phyloP scores from a whole-genome alignment of 2,113 vertebrate genomes.

The Xenotilapia caudafasciata region DNA sequence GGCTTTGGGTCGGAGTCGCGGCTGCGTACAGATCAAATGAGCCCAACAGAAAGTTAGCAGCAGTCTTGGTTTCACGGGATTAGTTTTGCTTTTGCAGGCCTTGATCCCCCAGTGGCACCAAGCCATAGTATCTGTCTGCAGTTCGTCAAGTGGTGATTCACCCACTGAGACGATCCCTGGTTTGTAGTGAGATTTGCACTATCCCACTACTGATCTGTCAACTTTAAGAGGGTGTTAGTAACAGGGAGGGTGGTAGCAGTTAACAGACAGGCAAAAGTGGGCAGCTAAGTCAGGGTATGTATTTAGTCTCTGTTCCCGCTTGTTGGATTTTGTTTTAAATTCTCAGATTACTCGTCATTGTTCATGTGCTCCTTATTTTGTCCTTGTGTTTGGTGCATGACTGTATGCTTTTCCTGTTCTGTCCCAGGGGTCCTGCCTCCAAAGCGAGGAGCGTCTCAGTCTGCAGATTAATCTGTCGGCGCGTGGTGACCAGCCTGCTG shows the following conservation, averaged over 20 bases:
- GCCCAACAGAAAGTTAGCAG: conserved; percentile 2
- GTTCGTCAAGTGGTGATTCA: conserved; percentile 21
- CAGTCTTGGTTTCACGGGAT: not conserved
- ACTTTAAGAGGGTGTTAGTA: conserved; percentile 8
- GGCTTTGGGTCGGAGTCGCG: not conserved
- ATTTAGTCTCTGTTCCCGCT: not conserved
- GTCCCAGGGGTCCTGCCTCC: conserved; percentile 79
- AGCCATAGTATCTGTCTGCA: conserved; percentile 27
- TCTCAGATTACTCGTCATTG: not conserved
- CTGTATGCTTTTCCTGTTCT: conserved; percentile 3
- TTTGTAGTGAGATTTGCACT: conserved; percentile 31
- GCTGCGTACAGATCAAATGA: not conserved
- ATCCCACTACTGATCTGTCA: not conserved
- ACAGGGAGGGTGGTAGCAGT: not conserved
- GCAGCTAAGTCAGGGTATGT: not conserved
- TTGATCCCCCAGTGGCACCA: not conserved
- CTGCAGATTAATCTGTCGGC: conserved; percentile 88
- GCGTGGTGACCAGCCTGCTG: conserved; percentile 77
- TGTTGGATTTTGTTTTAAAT: not conserved
- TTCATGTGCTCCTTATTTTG: not conserved
- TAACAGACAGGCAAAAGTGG: not conserved
- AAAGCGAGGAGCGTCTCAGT: conserved; percentile 73
- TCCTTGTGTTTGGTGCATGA: not conserved
- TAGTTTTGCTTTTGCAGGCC: conserved; percentile 22
- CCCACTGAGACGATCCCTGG: not conserved